Evolutionary conservation across 1,140 invertebrate species (phyloP).

Genomic region (Camponotus pennsylvanicus): DNA sequence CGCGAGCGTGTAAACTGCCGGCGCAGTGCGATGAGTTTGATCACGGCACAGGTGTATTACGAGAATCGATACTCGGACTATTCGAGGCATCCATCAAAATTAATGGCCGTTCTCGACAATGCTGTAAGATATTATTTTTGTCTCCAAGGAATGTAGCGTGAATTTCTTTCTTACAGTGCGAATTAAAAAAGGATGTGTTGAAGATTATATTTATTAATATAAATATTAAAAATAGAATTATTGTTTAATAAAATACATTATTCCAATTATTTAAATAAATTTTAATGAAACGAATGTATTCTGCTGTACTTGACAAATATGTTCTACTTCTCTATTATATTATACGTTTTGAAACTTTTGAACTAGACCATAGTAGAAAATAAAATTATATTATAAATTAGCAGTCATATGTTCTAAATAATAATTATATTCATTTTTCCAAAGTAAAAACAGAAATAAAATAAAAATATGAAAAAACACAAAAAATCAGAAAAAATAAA

Average conservation of each 20-base stretch:
- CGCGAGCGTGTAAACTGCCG: conserved; percentile 55
- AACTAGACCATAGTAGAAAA: not conserved
- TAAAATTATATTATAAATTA: not conserved
- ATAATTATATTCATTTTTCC: not conserved
- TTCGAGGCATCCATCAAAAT: conserved; percentile 50
- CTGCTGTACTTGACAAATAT: not conserved
- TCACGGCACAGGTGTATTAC: conserved; percentile 68
- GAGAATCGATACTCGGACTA: conserved; percentile 60
- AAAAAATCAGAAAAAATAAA: too few species aligned
- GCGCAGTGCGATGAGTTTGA: conserved; percentile 59
- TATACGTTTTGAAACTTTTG: not conserved
- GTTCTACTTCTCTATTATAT: conserved; percentile 6
- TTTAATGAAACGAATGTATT: conserved; percentile 11
- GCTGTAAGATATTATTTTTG: conserved; percentile 24
- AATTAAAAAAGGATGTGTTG: not conserved
- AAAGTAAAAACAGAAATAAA: not conserved
- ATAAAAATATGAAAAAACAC: not conserved
- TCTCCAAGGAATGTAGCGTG: conserved; percentile 1
- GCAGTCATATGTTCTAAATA: too few species aligned
- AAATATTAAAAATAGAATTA: not conserved
- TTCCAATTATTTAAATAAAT: not conserved
- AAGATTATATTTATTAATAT: not conserved
- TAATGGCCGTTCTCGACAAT: conserved; percentile 46
- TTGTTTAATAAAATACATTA: not conserved
- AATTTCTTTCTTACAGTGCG: not conserved